Percentiles rank a stretch among this genome's conserved stretches.
phyloP scores from a whole-genome alignment of 35 echinoderm and acorn worm genomes.

The Lytechinus variegatus region DNA sequence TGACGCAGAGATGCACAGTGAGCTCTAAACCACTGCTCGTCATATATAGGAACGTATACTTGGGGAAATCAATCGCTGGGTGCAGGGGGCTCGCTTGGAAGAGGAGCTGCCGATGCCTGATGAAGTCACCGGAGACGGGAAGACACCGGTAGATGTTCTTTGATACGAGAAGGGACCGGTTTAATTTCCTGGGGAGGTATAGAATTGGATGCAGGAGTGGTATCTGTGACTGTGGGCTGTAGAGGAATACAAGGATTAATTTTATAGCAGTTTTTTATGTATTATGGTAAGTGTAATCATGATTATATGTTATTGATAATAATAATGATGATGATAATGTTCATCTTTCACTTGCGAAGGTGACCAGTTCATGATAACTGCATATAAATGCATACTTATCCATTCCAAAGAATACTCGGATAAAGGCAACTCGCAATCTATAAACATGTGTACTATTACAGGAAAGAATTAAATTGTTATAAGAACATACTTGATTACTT shows the following conservation, averaged over 20 bases:
- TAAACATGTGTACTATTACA: no score
- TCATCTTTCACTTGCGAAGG: no score
- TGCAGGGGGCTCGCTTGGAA: not conserved
- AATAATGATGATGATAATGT: no score
- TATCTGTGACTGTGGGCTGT: not conserved
- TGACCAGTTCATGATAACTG: no score
- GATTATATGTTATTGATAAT: no score
- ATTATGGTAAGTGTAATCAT: not conserved
- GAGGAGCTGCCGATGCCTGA: not conserved
- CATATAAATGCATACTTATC: no score
- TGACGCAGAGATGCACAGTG: not conserved
- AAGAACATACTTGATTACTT: no score
- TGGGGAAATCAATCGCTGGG: no score
- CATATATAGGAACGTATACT: not conserved
- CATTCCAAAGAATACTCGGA: no score
- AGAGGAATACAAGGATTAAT: not conserved
- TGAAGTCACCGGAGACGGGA: not conserved
- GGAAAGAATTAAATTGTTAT: no score
- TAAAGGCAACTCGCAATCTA: no score
- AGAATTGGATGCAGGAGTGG: not conserved
- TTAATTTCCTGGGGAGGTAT: not conserved
- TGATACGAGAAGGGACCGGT: not conserved
- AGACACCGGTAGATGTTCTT: not conserved
- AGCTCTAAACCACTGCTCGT: not conserved
- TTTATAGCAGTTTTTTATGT: not conserved